These are phyloP conservation scores for Anthopleura xanthogrammica DNA, from an alignment of 92 coral and sea anemone genomes.

Conservation along the genomic window DNA sequence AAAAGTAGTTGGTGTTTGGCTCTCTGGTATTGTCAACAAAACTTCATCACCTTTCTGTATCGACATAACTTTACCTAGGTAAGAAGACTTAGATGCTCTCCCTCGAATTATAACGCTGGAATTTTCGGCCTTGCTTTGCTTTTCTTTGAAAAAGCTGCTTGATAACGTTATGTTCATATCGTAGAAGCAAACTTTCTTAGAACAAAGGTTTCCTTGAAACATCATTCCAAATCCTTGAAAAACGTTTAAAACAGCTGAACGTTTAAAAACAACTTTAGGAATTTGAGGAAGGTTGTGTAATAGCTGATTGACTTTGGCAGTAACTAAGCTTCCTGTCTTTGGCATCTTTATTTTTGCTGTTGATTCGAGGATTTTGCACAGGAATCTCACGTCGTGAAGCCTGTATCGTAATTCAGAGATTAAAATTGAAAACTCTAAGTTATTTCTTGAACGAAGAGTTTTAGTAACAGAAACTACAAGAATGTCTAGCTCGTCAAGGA, in stretches of 20 bases:
- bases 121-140: background rate
- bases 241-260: background rate
- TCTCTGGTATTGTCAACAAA: background rate
- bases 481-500: background rate
- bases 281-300: constrained; percentile 9
- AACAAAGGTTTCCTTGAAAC: constrained; percentile 10
- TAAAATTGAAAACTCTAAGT: background rate
- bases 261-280: background rate
- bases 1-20: background rate
- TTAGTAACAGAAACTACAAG: background rate
- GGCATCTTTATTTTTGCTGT: background rate
- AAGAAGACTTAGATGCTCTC: background rate
- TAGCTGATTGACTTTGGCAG: constrained; percentile 6
- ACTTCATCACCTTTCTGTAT: background rate
- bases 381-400: background rate
- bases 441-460: background rate
- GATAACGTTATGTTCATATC: constrained; percentile 7
- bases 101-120: constrained; percentile 12
- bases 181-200: constrained; percentile 9
- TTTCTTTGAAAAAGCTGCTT: background rate
- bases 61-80: constrained; percentile 5
- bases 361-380: background rate
- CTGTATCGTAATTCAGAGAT: background rate
- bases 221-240: constrained; percentile 14
- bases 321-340: background rate